Evolutionary conservation across 2,888 invertebrate species (phyloP).

Genomic region (Meteorus cinctellus): DNA sequence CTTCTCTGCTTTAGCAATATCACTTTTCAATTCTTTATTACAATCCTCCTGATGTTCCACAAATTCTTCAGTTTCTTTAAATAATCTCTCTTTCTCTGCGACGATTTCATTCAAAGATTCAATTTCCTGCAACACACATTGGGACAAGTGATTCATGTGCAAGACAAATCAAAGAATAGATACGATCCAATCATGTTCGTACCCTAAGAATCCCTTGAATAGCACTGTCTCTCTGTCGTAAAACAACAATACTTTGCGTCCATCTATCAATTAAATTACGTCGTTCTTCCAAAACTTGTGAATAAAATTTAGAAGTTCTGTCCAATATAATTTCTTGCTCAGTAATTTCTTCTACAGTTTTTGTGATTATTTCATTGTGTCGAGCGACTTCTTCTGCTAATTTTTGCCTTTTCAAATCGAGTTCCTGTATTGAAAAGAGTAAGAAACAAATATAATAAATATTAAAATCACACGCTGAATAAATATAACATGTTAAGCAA

Average conservation of each 20-base stretch:
- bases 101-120: constrained; percentile 74
- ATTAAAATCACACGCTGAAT: not conserved
- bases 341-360: constrained; percentile 75
- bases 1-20: constrained; percentile 71
- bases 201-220: constrained; percentile 76
- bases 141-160: not conserved
- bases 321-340: constrained; percentile 77
- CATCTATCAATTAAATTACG: constrained; percentile 82
- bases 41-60: constrained; percentile 77
- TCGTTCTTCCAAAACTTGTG: constrained; percentile 79
- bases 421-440: constrained; percentile 64
- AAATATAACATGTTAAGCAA: constrained; percentile 10
- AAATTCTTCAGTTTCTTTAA: constrained; percentile 79
- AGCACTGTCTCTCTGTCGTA: constrained; percentile 81
- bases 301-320: constrained; percentile 74
- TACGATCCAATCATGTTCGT: constrained; percentile 60
- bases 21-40: constrained; percentile 75
- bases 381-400: constrained; percentile 74
- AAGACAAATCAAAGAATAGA: constrained; percentile 8
- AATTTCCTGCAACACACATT: constrained; percentile 73
- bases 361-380: constrained; percentile 72
- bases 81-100: constrained; percentile 74
- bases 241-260: constrained; percentile 81
- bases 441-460: constrained; percentile 18
- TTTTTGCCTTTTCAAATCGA: constrained; percentile 76